phyloP scores from a whole-genome alignment of 2,113 vertebrate species.

The Saccopteryx bilineata region DNA sequence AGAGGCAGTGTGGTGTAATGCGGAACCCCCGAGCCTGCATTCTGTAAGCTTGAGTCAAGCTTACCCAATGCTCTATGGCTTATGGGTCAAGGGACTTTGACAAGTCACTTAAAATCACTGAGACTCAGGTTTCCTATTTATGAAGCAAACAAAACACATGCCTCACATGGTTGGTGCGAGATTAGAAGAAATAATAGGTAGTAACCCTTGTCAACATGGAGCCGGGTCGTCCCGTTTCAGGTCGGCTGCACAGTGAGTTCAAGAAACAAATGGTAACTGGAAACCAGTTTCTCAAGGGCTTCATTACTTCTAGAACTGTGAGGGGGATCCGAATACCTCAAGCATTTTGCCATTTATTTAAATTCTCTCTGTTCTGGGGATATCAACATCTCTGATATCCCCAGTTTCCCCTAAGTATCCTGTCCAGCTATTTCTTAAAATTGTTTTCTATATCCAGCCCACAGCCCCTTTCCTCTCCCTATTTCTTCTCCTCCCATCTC shows the following conservation, averaged over 20 bases:
- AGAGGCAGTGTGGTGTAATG: neutral
- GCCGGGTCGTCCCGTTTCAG: neutral
- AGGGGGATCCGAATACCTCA: neutral
- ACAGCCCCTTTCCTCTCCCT: neutral
- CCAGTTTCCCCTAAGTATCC: neutral
- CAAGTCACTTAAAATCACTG: neutral
- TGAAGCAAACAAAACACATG: neutral
- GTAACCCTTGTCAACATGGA: neutral
- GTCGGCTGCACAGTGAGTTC: neutral
- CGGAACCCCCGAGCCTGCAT: neutral
- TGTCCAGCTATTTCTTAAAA: neutral
- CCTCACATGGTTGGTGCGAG: neutral
- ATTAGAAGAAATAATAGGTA: neutral
- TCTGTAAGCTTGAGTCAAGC: neutral
- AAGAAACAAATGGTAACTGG: neutral
- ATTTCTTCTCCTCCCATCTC: neutral
- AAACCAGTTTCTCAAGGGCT: neutral
- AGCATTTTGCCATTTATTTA: neutral
- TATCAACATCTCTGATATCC: neutral
- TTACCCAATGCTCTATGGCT: neutral
- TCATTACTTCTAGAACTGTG: neutral
- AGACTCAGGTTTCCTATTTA: neutral
- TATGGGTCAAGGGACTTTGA: neutral
- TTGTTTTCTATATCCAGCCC: neutral
- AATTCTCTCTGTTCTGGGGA: neutral